These are phyloP conservation scores for Alectoris magna DNA, from an alignment of 2,797 vertebrate genomes.

Conservation along the genomic window DNA sequence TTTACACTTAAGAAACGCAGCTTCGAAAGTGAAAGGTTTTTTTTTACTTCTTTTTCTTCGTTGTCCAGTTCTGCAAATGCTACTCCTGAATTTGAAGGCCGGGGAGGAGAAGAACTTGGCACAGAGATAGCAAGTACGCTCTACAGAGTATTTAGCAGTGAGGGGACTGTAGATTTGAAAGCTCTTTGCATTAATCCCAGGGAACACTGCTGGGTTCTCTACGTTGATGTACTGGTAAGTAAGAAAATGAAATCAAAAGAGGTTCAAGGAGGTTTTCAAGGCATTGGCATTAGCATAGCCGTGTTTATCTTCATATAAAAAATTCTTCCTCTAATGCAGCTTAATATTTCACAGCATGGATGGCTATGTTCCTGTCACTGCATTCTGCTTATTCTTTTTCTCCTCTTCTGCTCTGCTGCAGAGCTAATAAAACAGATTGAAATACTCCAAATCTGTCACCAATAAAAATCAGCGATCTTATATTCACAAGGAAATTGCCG, in stretches of 20 bases:
- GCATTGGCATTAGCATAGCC: background rate
- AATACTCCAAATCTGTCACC: background rate
- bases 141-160: slow-evolving; percentile 92
- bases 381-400: background rate
- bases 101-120: slow-evolving; percentile 95
- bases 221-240: slow-evolving; percentile 95
- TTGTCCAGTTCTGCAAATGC: slow-evolving; percentile 92
- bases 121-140: slow-evolving; percentile 91
- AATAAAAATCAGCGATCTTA: background rate
- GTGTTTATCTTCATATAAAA: background rate
- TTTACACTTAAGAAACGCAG: slow-evolving; percentile 17
- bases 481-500: background rate
- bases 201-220: slow-evolving; percentile 96
- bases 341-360: background rate
- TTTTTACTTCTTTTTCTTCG: background rate
- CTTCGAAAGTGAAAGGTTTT: slow-evolving; percentile 15
- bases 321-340: background rate
- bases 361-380: background rate
- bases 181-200: slow-evolving; percentile 89
- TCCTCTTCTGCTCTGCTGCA: background rate
- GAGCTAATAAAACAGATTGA: background rate
- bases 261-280: background rate
- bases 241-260: background rate
- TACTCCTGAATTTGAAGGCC: slow-evolving; percentile 95
- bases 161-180: slow-evolving; percentile 85